phyloP scores from a whole-genome alignment of 37 sponge, comb jelly and placozoan species.

The Sycon ciliatum region DNA sequence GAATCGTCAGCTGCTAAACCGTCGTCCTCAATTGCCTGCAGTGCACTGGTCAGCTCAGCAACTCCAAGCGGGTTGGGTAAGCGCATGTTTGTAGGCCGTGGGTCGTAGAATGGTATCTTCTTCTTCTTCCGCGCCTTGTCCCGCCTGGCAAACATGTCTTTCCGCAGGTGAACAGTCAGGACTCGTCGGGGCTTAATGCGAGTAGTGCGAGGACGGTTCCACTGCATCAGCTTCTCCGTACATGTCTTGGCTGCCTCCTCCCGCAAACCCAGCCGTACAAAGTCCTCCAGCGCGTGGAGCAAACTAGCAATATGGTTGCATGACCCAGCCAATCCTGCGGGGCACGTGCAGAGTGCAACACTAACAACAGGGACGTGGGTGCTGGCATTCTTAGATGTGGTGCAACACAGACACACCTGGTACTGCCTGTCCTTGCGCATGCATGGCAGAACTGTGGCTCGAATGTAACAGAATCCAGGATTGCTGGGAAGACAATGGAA shows the following conservation, averaged over 20 bases:
- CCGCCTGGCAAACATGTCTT: constrained; percentile 12
- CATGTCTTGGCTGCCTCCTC: constrained; percentile 15
- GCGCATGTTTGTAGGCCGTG: constrained; percentile 13
- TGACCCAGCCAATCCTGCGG: constrained; percentile 30
- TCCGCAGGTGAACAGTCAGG: neutral
- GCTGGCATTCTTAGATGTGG: no score
- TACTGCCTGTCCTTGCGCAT: constrained; percentile 23
- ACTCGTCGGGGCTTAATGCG: constrained; percentile 13
- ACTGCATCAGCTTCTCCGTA: constrained; percentile 18
- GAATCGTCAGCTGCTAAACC: neutral
- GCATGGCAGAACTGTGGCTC: constrained; percentile 20
- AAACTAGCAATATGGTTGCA: constrained; percentile 21
- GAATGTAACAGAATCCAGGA: constrained; percentile 5
- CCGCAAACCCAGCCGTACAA: constrained; percentile 22
- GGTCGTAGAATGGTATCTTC: constrained; percentile 2
- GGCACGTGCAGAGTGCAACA: constrained; percentile 24
- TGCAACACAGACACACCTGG: neutral
- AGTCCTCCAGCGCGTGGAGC: constrained; percentile 20
- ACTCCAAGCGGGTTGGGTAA: neutral
- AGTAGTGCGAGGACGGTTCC: constrained; percentile 18
- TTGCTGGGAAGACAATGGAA: constrained; percentile 17
- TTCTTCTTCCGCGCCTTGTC: constrained; percentile 12
- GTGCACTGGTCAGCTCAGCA: neutral
- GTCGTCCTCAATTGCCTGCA: constrained; percentile 1
- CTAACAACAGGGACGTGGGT: neutral